Conservation (phyloP, 2,888 invertebrate genomes). For the Gryllus longicercus region DNA sequence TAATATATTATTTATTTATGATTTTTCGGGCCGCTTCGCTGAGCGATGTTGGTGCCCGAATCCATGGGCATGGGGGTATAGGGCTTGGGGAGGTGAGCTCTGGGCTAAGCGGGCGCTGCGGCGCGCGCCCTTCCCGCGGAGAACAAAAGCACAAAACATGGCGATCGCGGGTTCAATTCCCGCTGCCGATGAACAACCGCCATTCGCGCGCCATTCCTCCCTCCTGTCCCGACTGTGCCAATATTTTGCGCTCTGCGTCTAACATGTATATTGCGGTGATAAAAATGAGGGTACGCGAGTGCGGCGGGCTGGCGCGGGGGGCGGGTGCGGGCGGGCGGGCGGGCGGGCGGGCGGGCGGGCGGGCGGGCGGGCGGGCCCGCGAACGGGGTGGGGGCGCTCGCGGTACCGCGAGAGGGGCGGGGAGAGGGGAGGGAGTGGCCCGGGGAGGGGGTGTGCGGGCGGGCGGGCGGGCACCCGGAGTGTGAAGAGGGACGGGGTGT, state of each 20-base stretch:
- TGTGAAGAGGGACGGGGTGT: not conserved
- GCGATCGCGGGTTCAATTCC: not conserved
- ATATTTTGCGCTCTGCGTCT: slow-evolving; percentile 7
- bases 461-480: not conserved
- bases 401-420: not conserved
- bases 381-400: slow-evolving; percentile 5
- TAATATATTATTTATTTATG: too few species aligned
- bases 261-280: slow-evolving; percentile 17
- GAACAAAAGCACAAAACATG: slow-evolving; percentile 17
- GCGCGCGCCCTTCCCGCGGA: not conserved
- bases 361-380: not conserved
- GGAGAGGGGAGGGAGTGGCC: not conserved
- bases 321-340: not conserved
- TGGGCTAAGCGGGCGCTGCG: too few species aligned
- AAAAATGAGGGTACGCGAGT: not conserved
- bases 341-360: not conserved
- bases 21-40: too few species aligned
- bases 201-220: slow-evolving; percentile 6
- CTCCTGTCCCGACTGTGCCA: slow-evolving; percentile 17
- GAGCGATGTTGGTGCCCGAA: too few species aligned
- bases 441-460: not conserved
- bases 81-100: not conserved
- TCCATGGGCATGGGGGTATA: not conserved
- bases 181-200: slow-evolving; percentile 17
- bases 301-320: not conserved